Evolutionary conservation across 2,888 invertebrate species (phyloP).

Genomic region (Torymus texanus): DNA sequence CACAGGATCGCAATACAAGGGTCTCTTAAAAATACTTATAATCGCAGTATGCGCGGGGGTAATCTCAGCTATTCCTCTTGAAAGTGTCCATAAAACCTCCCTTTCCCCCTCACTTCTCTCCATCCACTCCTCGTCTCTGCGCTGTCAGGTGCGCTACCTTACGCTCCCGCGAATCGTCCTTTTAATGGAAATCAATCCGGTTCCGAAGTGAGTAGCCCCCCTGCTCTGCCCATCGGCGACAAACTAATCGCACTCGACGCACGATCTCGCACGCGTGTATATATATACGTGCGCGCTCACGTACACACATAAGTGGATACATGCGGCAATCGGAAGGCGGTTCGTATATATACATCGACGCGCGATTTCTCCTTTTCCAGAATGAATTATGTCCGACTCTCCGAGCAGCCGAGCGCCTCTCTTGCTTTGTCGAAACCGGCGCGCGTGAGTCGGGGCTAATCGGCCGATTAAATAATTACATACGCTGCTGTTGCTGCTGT

Average conservation of each 20-base stretch:
- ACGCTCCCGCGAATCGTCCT: constrained; percentile 53
- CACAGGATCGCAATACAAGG: too few relatives aligned
- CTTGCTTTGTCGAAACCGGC: too few relatives aligned
- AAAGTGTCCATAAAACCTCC: constrained; percentile 24
- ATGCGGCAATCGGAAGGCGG: too few relatives aligned
- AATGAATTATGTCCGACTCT: constrained; percentile 14
- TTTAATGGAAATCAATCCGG: constrained; percentile 68
- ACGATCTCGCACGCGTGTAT: too few relatives aligned
- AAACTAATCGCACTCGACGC: constrained; percentile 47
- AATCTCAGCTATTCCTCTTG: constrained; percentile 8
- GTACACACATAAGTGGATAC: too few relatives aligned
- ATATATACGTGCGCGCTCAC: too few relatives aligned
- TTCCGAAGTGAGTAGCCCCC: constrained; percentile 53
- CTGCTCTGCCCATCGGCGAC: constrained; percentile 45
- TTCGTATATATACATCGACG: too few relatives aligned
- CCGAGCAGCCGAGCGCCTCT: background rate
- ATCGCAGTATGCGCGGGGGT: background rate
- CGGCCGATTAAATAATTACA: constrained; percentile 48
- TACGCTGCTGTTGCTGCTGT: too few relatives aligned
- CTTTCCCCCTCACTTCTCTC: background rate
- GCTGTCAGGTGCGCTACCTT: background rate
- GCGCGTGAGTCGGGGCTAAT: constrained; percentile 35
- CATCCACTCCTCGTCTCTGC: background rate
- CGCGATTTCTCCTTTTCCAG: constrained; percentile 8
- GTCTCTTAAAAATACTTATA: too few relatives aligned